phyloP scores from a whole-genome alignment of 2,113 vertebrate species.

The Gymnarchus niloticus region DNA sequence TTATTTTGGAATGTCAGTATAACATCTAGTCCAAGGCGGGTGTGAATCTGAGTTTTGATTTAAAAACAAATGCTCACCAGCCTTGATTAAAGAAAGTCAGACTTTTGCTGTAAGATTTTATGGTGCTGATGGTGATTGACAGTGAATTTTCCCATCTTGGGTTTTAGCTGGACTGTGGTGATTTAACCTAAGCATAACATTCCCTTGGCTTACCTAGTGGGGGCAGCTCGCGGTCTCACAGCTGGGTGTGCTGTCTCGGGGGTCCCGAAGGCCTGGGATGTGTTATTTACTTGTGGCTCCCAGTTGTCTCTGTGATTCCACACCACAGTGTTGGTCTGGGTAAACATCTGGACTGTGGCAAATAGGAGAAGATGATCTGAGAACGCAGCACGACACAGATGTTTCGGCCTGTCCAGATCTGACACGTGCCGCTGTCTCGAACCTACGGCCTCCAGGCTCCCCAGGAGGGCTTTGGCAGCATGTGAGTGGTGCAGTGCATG shows the following conservation, averaged over 20 bases:
- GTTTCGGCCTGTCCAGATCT: background rate
- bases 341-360: background rate
- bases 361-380: background rate
- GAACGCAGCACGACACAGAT: background rate
- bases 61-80: background rate
- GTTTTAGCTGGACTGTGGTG: background rate
- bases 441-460: background rate
- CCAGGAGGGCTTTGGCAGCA: background rate
- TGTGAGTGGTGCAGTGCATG: background rate
- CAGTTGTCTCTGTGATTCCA: background rate
- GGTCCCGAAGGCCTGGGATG: background rate
- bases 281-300: slow-evolving; percentile 13
- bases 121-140: background rate
- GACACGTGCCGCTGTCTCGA: background rate
- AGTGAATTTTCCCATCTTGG: background rate
- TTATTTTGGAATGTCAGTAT: background rate
- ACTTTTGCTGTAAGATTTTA: background rate
- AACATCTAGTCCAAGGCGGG: background rate
- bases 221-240: background rate
- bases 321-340: background rate
- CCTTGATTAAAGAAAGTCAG: background rate
- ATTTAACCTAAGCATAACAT: background rate
- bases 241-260: background rate
- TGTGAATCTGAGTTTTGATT: background rate
- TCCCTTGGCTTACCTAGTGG: background rate